These are phyloP conservation scores for Oreortyx pictus DNA, from an alignment of 2,797 vertebrate species.

Conservation along the genomic window DNA sequence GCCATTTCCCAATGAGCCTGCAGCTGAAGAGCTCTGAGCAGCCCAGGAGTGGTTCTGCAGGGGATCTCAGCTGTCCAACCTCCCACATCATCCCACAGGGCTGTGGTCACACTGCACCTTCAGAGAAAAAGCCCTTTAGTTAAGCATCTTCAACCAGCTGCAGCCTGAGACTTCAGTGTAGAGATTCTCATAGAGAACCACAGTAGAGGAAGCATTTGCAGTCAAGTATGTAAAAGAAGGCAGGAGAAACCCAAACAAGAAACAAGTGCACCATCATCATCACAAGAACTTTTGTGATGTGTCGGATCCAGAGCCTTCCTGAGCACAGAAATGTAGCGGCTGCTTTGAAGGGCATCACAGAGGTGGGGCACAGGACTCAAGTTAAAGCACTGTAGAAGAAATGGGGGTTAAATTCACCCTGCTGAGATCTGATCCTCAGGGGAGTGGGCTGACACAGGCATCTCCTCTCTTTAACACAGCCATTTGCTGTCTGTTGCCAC, in stretches of 20 bases:
- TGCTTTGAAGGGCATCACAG: not conserved
- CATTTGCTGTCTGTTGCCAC: not conserved
- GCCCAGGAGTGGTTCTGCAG: not conserved
- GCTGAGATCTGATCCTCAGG: not conserved
- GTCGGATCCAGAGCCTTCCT: not conserved
- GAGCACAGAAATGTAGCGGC: not conserved
- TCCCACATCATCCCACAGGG: not conserved
- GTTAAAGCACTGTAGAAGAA: not conserved
- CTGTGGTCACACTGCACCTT: not conserved
- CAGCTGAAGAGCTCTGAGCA: not conserved
- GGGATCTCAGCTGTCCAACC: not conserved
- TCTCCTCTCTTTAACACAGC: not conserved
- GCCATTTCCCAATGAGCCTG: not conserved
- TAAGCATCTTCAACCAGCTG: not conserved
- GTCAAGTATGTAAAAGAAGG: not conserved
- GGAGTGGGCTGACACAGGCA: not conserved
- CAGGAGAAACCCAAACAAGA: not conserved
- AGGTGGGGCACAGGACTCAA: not conserved
- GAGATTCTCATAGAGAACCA: not conserved
- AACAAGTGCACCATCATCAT: accelerated
- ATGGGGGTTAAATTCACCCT: not conserved
- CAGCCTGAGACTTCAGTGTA: not conserved
- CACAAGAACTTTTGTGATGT: not conserved
- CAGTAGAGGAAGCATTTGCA: not conserved
- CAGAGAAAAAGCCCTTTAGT: not conserved